Evolutionary conservation across 2,113 vertebrate species (phyloP).

Genomic region (Urocitellus parryii): DNA sequence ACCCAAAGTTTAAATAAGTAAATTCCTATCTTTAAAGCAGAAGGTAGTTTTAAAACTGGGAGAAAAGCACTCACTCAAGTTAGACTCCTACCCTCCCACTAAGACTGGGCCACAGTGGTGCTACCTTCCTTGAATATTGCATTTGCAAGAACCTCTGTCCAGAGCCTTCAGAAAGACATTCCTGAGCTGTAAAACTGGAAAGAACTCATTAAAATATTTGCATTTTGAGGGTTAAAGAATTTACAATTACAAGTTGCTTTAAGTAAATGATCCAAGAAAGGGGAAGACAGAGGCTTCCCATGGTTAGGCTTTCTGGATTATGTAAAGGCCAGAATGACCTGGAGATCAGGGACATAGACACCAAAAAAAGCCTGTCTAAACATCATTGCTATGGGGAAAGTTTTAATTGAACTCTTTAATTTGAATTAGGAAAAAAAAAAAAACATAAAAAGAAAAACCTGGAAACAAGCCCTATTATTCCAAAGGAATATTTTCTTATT

Average conservation of each 20-base stretch:
- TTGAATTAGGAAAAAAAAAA: neutral
- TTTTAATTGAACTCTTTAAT: neutral
- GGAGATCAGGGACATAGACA: accelerated
- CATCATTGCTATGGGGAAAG: neutral
- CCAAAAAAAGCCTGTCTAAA: neutral
- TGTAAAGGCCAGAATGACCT: neutral
- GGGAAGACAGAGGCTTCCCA: accelerated
- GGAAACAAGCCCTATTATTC: neutral
- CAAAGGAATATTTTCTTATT: neutral
- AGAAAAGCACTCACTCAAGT: neutral
- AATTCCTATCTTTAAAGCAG: neutral
- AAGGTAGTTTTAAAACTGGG: neutral
- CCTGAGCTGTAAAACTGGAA: neutral
- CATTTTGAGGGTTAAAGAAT: neutral
- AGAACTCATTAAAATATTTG: neutral
- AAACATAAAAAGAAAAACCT: neutral
- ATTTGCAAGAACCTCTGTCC: neutral
- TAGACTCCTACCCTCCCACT: neutral
- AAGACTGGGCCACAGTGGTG: neutral
- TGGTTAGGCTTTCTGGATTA: neutral
- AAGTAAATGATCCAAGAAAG: neutral
- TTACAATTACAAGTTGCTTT: neutral
- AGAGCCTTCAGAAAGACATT: neutral
- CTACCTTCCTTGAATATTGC: neutral
- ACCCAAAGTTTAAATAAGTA: neutral